Conservation (phyloP, 2,888 invertebrate genomes). For the Eilema sororculum region DNA sequence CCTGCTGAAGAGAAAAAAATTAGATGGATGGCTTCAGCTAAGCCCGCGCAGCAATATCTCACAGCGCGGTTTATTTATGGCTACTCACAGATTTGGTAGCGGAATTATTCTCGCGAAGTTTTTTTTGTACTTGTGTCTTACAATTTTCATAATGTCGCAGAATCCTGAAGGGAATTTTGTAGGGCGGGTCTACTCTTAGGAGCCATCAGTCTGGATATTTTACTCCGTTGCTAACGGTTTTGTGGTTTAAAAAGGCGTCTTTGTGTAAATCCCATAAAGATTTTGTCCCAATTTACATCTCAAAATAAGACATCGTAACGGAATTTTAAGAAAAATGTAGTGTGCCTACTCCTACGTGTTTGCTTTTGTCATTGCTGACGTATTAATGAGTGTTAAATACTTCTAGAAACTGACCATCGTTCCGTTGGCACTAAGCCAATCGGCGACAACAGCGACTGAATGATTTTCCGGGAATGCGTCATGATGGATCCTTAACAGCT, state of each 20-base stretch:
- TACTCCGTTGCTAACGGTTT: not conserved
- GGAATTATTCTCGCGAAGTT: too few species aligned
- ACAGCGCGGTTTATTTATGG: constrained; percentile 13
- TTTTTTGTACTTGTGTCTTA: not conserved
- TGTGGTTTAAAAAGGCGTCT: not conserved
- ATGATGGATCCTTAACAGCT: constrained; percentile 88
- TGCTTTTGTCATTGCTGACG: not conserved
- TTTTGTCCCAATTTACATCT: not conserved
- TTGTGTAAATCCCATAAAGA: not conserved
- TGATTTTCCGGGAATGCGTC: constrained; percentile 82
- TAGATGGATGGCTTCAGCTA: not conserved
- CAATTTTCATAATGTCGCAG: not conserved
- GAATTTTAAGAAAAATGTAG: not conserved
- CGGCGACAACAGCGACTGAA: constrained; percentile 90
- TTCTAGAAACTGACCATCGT: constrained; percentile 63
- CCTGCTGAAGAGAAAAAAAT: not conserved
- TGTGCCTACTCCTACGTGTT: not conserved
- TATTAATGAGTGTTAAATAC: not conserved
- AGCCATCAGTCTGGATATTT: not conserved
- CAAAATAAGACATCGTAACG: not conserved
- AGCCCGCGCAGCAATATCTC: not conserved
- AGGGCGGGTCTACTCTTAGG: not conserved
- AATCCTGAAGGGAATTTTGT: not conserved
- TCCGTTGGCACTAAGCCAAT: constrained; percentile 82
- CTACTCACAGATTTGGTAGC: not conserved